Evolutionary conservation across 2,113 vertebrate genomes (phyloP).

Genomic region (Strigops habroptila): DNA sequence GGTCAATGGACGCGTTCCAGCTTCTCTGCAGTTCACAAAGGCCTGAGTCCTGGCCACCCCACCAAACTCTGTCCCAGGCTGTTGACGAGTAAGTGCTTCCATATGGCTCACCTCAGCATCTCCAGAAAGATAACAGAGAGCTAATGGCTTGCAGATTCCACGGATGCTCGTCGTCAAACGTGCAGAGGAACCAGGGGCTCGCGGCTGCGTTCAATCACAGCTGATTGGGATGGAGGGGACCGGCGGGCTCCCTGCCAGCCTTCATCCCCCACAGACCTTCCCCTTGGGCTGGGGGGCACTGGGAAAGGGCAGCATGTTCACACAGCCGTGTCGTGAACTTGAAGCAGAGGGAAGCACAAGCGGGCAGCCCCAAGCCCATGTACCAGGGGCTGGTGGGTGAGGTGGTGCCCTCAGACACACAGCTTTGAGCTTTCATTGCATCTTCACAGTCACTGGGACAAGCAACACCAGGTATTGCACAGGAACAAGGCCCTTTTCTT

Average conservation of each 20-base stretch:
- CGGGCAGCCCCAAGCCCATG: fast-evolving
- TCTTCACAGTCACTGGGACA: background rate
- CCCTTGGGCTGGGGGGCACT: background rate
- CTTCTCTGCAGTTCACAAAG: constrained; percentile 70
- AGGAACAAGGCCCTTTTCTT: background rate
- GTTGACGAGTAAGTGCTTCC: constrained; percentile 71
- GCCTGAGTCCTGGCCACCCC: constrained; percentile 67
- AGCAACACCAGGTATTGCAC: fast-evolving
- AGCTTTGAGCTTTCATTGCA: background rate
- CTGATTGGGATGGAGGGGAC: constrained; percentile 50
- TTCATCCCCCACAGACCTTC: background rate
- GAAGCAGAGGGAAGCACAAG: background rate
- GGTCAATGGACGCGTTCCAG: constrained; percentile 68
- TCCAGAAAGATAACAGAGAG: constrained; percentile 68
- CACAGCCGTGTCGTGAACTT: fast-evolving
- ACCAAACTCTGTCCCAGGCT: constrained; percentile 66
- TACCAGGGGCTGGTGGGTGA: background rate
- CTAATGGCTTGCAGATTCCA: constrained; percentile 72
- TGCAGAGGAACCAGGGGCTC: background rate
- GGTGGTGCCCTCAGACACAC: background rate
- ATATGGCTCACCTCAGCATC: constrained; percentile 72
- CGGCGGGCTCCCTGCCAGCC: background rate
- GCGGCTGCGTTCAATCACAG: constrained; percentile 36
- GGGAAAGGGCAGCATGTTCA: background rate
- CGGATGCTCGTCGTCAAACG: constrained; percentile 21